phyloP scores from a whole-genome alignment of 2,797 vertebrate genomes.

The Ficedula albicollis region DNA sequence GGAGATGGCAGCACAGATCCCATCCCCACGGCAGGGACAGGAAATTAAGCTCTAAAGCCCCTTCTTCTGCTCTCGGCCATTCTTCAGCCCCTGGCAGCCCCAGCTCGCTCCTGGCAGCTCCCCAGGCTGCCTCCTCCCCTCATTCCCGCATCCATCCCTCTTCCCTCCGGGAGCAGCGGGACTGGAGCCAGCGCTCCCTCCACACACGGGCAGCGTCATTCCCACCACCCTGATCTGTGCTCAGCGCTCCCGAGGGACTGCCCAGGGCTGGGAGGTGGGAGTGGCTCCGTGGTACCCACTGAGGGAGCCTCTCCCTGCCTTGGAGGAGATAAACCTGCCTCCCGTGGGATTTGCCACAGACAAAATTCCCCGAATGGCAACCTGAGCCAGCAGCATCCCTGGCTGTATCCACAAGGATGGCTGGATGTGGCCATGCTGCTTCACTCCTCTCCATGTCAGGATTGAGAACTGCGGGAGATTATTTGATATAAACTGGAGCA shows the following conservation, averaged over 20 bases:
- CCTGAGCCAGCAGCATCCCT: background rate
- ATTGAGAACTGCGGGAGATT: background rate
- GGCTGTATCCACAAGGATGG: background rate
- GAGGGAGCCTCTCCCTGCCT: background rate
- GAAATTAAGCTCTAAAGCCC: conserved; percentile 70
- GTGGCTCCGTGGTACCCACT: fast-evolving
- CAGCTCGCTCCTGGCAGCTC: background rate
- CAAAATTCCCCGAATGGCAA: fast-evolving
- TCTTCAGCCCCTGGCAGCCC: conserved; percentile 44
- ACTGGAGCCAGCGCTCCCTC: background rate
- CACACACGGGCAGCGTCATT: fast-evolving
- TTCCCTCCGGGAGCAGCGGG: fast-evolving
- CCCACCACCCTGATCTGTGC: fast-evolving
- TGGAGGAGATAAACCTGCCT: background rate
- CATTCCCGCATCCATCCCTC: background rate
- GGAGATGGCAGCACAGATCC: conserved; percentile 61
- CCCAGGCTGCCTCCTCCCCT: background rate
- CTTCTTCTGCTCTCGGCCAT: conserved; percentile 57
- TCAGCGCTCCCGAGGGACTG: background rate
- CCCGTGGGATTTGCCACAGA: fast-evolving
- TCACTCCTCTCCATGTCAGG: fast-evolving
- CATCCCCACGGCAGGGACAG: conserved; percentile 46
- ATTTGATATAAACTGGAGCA: background rate
- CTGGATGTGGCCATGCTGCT: background rate
- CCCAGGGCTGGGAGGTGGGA: background rate